A percentile compares a stretch with the other conserved stretches of the same genome.
Conservation (phyloP, 2,888 invertebrate species). For the Chorisops tibialis region DNA sequence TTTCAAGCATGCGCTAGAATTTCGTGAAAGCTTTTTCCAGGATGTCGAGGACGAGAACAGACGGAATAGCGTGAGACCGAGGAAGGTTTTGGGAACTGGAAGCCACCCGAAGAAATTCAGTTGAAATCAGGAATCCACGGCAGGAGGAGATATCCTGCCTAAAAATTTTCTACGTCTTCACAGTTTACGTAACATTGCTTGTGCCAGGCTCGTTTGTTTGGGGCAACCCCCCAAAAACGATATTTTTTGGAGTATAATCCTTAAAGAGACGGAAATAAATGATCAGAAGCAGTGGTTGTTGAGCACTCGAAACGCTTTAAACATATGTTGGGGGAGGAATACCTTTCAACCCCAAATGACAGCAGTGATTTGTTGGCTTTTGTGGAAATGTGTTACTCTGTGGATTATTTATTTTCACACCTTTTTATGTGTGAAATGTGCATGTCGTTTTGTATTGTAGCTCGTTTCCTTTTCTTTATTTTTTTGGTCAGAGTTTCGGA, state of each 20-base stretch:
- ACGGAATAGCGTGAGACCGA: too few species aligned
- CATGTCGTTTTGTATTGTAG: conserved; percentile 15
- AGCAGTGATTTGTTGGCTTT: conserved; percentile 34
- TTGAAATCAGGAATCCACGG: too few species aligned
- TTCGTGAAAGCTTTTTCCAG: too few species aligned
- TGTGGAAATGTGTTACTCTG: conserved; percentile 34
- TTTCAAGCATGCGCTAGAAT: conserved; percentile 12
- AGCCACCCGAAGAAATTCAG: too few species aligned
- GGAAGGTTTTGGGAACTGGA: too few species aligned
- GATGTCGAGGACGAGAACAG: too few species aligned
- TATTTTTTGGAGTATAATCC: conserved; percentile 23
- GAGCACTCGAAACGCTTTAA: conserved; percentile 28
- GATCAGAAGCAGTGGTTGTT: conserved; percentile 21
- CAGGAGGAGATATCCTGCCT: too few species aligned
- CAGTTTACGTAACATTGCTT: too few species aligned
- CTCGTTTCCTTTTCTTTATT: too few species aligned
- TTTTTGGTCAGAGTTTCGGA: too few species aligned
- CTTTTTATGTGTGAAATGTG: conserved; percentile 30
- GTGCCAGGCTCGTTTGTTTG: neutral
- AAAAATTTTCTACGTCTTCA: too few species aligned
- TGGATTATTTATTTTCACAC: conserved; percentile 35
- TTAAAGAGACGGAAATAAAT: conserved; percentile 33
- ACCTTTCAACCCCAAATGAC: conserved; percentile 33
- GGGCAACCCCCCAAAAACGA: neutral
- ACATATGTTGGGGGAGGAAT: conserved; percentile 33